Base-by-base conservation (phyloP, 2,113 vertebrate genomes). In the Corythornis madagascariensis region DNA sequence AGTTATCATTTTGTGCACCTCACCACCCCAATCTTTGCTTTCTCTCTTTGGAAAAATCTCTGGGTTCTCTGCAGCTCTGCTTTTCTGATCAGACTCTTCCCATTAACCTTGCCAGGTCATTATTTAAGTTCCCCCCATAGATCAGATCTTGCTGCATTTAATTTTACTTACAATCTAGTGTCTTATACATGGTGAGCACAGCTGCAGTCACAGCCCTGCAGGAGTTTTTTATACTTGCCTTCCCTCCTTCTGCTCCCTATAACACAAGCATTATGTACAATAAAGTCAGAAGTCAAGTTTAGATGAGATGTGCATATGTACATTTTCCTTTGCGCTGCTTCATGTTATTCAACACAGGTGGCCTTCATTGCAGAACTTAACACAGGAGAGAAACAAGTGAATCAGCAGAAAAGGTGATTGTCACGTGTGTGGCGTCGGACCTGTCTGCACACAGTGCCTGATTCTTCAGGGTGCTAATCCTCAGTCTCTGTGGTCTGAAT, bases 161-260 rank as follows among this genome's bases (percentile, higher is more conserved):
- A 77, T 92, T 93, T 93, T 81, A 73, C 40, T 92, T 92, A 63
- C 24, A 24, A 1, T 81, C 65, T 77, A n/a, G 87, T 83, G 84
- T 73, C 86, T 61, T 28, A 24, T 7, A 35, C 55, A 0, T 73
- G 60, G 74, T 69, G 59, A 76, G 86, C 86, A 50, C 73, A 80
- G 85, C 31, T 3, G 29, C 28, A 40, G 69, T 77, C 70, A 16
- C 40, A 84, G 78, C 79, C 42, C 78, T 45, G 55, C 70, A 69
- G 86, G 86, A 90, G 55, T 50, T 60, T 84, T 77, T 76, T 7
- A 28, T 77, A 60, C 43, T 45, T 65, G 22, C 42, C 70, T 42
- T 63, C 69, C 42, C 64, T 79, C 52, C 45, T 63, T 48, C 50
- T 83, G 66, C 66, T 83, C 61, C 56, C 45, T 74, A 1, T 38